Base-by-base conservation (phyloP, 2,797 vertebrate species). In the Streptopelia turtur region DNA sequence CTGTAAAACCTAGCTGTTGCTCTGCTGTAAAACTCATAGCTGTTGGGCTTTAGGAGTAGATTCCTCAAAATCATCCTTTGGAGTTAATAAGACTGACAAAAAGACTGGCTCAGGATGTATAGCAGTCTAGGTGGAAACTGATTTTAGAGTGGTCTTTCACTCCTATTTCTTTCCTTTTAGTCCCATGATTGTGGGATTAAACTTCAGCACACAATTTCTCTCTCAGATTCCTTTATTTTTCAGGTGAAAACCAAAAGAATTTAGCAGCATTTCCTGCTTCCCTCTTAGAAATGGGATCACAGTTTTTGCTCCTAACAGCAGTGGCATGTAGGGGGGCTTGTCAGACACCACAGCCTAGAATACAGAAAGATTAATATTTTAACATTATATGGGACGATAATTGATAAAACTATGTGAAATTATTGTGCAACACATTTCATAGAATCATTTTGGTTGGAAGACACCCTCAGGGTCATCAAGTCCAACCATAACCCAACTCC, bases 291-390 rank as follows among this genome's bases (percentile, higher is more conserved):
- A 22, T 11, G 8, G 14, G 6, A 25, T 39, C 16, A 74, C 7
- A n/a, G 16, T 2, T 72, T 82, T 89, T 65, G 1, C 5, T 60
- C 7, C 16, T 56, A 45, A 16, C 5, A 30, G 9, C 16, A 49
- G 16, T 45, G 20, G 1, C 9, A 35, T 8, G 11, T 5, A 16
- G n/a, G 24, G 10, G 3, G 3, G 2, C 25, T 55, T 41, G 3
- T 25, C 41, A 56, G 16, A 28, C 30, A 28, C 5, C 3, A 33
- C 5, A 49, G 1, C 30, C 15, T 33, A 41, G 25, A 18, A 39
- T 23, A 31, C 11, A 39, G 31, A 56, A 72, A 0, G 41, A 52
- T 43, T 61, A 45, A 21, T 50, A 27, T 64, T 87, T 57, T 72
- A 17, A 43, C 3, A 39, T 68, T 5, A 20, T 23, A 56, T 3